Percentiles rank a stretch among this genome's conserved stretches.
These are phyloP conservation scores for Threskiornis aethiopicus DNA, from an alignment of 2,797 vertebrate species.

Conservation along the genomic window DNA sequence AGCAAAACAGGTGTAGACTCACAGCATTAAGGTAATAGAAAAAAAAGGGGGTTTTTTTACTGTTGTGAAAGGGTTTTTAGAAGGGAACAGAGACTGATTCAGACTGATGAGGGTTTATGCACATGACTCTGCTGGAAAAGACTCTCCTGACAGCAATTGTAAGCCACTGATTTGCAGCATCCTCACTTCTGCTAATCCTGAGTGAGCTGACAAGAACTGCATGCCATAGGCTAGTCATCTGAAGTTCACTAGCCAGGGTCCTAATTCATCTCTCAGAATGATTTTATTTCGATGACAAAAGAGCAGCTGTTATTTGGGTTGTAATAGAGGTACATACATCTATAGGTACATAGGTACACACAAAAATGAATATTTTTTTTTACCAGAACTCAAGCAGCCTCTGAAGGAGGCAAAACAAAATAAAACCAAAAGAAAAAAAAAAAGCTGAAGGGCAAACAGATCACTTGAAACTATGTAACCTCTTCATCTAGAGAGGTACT, in stretches of 20 bases:
- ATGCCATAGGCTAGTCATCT: background rate
- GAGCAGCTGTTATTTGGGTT: background rate
- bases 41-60: background rate
- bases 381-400: background rate
- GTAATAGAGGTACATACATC: background rate
- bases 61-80: background rate
- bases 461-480: background rate
- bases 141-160: background rate
- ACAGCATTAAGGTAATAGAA: background rate
- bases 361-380: background rate
- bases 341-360: background rate
- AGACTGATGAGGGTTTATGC: background rate
- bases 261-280: background rate
- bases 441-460: background rate
- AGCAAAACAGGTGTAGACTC: background rate
- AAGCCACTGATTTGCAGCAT: constrained; percentile 1
- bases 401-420: background rate
- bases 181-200: background rate
- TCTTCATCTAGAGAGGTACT: background rate
- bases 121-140: constrained; percentile 31
- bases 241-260: background rate
- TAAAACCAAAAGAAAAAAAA: background rate
- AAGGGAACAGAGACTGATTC: background rate
- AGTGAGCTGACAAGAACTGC: background rate
- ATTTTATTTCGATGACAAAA: background rate